Percentiles rank a stretch among this genome's conserved stretches.
Evolutionary conservation across 2,113 vertebrate species (phyloP).

Genomic region (Steatornis caripensis): DNA sequence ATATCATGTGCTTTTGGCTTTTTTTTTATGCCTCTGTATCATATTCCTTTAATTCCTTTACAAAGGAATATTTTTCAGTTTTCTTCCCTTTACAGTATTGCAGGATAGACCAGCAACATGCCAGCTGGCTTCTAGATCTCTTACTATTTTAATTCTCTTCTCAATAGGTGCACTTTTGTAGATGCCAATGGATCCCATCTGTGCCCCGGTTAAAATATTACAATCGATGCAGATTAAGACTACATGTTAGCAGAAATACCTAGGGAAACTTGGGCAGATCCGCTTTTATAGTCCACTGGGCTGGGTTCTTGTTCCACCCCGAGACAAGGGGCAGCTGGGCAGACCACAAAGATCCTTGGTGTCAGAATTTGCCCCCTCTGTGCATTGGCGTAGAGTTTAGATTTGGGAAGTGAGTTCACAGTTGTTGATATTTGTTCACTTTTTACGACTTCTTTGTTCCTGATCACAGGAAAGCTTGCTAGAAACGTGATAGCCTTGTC

Average conservation of each 20-base stretch:
- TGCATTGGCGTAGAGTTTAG: not conserved
- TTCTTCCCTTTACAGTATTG: not conserved
- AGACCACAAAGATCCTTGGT: not conserved
- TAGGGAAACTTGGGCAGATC: not conserved
- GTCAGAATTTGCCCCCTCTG: not conserved
- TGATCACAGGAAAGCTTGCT: not conserved
- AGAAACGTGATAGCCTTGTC: not conserved
- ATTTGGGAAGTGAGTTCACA: not conserved
- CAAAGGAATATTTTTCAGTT: not conserved
- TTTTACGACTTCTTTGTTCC: not conserved
- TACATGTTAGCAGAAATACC: not conserved
- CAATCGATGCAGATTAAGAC: not conserved
- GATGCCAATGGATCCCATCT: not conserved
- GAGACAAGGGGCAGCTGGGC: not conserved
- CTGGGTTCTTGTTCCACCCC: not conserved
- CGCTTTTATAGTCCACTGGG: not conserved
- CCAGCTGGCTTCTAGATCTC: not conserved
- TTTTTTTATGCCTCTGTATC: not conserved
- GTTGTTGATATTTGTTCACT: not conserved
- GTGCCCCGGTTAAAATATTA: not conserved
- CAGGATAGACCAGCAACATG: not conserved
- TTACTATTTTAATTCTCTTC: slow-evolving; percentile 43
- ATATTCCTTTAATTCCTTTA: not conserved
- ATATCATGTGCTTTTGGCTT: not conserved
- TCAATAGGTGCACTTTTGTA: not conserved